Evolutionary conservation across 2,888 invertebrate species (phyloP).

Genomic region (Acrobasis suavella): DNA sequence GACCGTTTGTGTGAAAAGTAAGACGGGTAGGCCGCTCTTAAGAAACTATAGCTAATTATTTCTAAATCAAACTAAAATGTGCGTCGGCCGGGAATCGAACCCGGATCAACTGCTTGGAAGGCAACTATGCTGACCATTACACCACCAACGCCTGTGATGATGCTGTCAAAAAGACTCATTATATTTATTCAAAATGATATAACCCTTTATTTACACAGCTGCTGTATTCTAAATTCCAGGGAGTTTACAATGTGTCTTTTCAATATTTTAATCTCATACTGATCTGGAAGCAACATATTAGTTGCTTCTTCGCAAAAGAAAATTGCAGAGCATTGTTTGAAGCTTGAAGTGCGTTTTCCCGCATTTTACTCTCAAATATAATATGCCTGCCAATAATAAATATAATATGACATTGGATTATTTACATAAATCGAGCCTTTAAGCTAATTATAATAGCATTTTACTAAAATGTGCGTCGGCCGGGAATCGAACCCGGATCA

Average conservation of each 20-base stretch:
- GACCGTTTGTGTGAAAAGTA: too few relatives aligned
- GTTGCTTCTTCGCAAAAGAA: too few relatives aligned
- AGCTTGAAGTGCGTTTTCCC: neutral
- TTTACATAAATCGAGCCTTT: neutral
- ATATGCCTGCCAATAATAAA: too few relatives aligned
- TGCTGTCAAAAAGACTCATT: neutral
- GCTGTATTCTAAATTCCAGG: too few relatives aligned
- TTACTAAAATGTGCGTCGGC: conserved; percentile 70
- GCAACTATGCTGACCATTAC: conserved; percentile 83
- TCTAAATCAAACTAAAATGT: conserved; percentile 41
- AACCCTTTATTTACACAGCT: too few relatives aligned
- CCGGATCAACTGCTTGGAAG: conserved; percentile 83
- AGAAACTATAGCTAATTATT: neutral
- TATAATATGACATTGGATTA: too few relatives aligned
- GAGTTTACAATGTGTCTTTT: too few relatives aligned
- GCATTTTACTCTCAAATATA: conserved; percentile 24
- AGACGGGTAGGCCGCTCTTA: too few relatives aligned
- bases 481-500: conserved; percentile 83
- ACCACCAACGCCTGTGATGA: conserved; percentile 68
- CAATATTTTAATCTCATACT: too few relatives aligned
- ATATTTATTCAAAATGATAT: too few relatives aligned
- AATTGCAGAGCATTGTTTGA: neutral
- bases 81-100: conserved; percentile 82
- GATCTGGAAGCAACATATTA: too few relatives aligned
- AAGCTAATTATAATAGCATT: neutral